Evolutionary conservation across 2,888 invertebrate species (phyloP), one percentile per base, ranked within the genome.

Genomic region (Vandiemenella viatica): DNA sequence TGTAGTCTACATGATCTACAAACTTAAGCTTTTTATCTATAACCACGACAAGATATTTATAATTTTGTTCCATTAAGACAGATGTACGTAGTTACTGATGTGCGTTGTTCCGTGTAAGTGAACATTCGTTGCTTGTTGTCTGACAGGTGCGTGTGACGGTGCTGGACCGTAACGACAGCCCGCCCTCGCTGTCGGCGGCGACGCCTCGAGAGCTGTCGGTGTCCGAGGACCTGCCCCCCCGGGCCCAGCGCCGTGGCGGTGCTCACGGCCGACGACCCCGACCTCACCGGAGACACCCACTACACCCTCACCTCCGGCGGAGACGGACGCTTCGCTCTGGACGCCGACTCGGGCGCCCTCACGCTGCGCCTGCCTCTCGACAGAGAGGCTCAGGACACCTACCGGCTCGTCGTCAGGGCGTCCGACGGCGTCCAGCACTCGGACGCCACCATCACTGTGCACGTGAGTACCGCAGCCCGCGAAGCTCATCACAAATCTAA

Each of bases 121-220:
- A n/a, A n/a, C n/a, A n/a, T n/a, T n/a, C n/a, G n/a, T n/a, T n/a
- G 20, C 19, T 10, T 20, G 21, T 16, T 21, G 15, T 37, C 38
- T 77, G 76, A 19, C 80, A 92, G 91, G 84, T 91, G 58, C 79
- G 78, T 66, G 80, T 93, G 57, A 79, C 78, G 50, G 82, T 93
- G 46, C 66, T 86, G 64, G 95, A 95, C 70, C 85, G 84, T 68
- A 95, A 95, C 67, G 95, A 95, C 72, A 90, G 88, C 61, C 90
- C 92, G n/a, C 95, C 95, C 4, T 77, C 80, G 48, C 89, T 90
- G 72, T n/a, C n/a, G 78, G 77, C 58, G 78, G 81, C 54, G 42
- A 76, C 80, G 26, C 82, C 82, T 15, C 69, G 81, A 58, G 75
- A 76, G 45, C 85, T 80, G 64, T 73, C 77, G 49, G 82, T 90